These are phyloP conservation scores for Circaetus cinerascens DNA, from an alignment of 2,113 vertebrate genomes.

Conservation along the genomic window DNA sequence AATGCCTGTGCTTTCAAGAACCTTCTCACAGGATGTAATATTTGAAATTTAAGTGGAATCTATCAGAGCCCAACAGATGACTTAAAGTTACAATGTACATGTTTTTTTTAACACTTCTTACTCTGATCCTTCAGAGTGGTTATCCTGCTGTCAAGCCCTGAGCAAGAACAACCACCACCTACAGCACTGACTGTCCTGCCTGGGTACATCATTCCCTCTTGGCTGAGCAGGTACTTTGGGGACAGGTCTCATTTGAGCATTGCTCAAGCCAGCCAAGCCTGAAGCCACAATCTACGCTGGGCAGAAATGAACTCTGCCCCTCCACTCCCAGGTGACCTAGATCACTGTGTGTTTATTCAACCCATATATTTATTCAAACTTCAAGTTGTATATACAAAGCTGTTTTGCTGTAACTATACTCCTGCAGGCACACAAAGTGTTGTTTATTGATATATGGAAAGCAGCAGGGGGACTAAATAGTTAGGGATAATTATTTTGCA, in stretches of 20 bases:
- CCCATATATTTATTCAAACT: neutral
- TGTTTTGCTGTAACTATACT: neutral
- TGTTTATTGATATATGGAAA: neutral
- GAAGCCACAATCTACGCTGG: neutral
- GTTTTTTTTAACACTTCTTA: neutral
- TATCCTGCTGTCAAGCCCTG: neutral
- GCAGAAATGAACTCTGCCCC: conserved; percentile 4
- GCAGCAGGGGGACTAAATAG: neutral
- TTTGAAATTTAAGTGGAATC: neutral
- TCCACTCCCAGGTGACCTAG: neutral
- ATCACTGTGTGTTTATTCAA: conserved; percentile 10
- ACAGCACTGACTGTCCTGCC: neutral
- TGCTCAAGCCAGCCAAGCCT: neutral
- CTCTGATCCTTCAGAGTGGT: neutral
- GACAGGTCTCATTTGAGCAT: neutral
- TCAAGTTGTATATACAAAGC: neutral
- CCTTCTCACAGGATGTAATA: neutral
- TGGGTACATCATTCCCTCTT: neutral
- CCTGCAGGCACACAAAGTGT: neutral
- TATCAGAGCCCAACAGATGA: neutral
- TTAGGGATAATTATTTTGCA: neutral
- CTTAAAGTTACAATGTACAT: neutral
- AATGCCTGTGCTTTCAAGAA: neutral
- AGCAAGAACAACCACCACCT: neutral
- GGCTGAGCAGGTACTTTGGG: neutral